Conservation (phyloP, 2,797 vertebrate genomes). For the Gymnodraco acuticeps region DNA sequence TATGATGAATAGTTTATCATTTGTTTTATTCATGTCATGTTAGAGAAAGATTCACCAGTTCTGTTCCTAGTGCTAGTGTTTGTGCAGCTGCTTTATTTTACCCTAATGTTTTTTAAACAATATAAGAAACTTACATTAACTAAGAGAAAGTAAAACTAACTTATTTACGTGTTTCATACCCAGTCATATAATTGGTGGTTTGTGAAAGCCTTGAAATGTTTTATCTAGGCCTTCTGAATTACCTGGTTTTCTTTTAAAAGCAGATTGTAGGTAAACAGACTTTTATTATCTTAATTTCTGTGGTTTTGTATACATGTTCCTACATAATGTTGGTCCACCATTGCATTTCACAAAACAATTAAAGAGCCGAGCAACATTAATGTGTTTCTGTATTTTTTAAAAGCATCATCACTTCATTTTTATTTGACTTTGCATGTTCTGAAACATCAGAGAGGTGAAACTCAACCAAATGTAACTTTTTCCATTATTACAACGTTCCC, state of each 20-base stretch:
- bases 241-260: background rate
- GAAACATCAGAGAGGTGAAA: conserved; percentile 74
- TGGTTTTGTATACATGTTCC: conserved; percentile 11
- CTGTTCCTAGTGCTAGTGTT: background rate
- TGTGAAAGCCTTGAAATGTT: conserved; percentile 16
- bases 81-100: conserved; percentile 10
- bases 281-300: background rate
- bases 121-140: conserved; percentile 22
- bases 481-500: conserved; percentile 21
- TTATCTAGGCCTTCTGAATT: background rate
- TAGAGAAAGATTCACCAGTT: background rate
- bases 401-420: background rate
- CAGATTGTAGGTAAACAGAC: background rate
- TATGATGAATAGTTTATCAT: conserved; percentile 16
- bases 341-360: conserved; percentile 17
- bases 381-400: conserved; percentile 11
- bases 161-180: background rate
- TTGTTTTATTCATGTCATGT: conserved; percentile 10
- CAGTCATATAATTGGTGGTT: background rate
- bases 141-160: conserved; percentile 18
- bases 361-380: conserved; percentile 10
- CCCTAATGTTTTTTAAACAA: conserved; percentile 15
- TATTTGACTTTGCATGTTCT: conserved; percentile 51
- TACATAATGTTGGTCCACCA: conserved; percentile 12
- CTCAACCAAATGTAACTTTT: conserved; percentile 74